Conservation (phyloP, 2,113 vertebrate species). For the Otocyon megalotis region DNA sequence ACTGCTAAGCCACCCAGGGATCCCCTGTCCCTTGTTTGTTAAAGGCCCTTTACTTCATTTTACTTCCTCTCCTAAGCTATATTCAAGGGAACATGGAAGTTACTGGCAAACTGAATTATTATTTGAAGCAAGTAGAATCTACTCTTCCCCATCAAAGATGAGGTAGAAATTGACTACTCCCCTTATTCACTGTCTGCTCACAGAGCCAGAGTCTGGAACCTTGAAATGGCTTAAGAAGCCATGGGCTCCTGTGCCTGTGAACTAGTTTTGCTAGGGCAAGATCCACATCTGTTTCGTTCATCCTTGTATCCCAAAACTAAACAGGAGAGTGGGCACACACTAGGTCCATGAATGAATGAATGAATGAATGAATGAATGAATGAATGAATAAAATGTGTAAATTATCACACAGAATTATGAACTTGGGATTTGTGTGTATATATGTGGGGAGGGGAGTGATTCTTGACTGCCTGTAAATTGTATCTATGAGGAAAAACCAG, state of each 20-base stretch:
- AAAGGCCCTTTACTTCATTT: not conserved
- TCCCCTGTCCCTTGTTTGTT: not conserved
- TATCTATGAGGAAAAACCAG: slow-evolving; percentile 50
- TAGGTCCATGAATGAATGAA: not conserved
- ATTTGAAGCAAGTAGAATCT: slow-evolving; percentile 1
- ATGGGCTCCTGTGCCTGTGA: not conserved
- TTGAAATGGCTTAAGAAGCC: not conserved
- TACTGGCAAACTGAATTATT: not conserved
- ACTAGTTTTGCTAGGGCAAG: not conserved
- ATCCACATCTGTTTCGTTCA: not conserved
- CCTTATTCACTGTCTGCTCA: not conserved
- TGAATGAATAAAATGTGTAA: not conserved
- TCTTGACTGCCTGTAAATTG: slow-evolving; percentile 27
- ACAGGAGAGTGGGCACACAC: not conserved
- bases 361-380: not conserved
- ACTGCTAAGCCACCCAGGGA: too few relatives aligned
- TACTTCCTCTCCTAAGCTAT: not conserved
- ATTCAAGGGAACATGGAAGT: slow-evolving; percentile 14
- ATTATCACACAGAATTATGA: not conserved
- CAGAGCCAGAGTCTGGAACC: not conserved
- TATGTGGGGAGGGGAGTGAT: not conserved
- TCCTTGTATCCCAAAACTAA: not conserved
- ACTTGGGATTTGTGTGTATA: not conserved
- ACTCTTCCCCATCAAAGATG: not conserved
- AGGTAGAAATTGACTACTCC: not conserved